Evolutionary conservation across 2,888 invertebrate genomes (phyloP).

Genomic region (Agrochola lota): DNA sequence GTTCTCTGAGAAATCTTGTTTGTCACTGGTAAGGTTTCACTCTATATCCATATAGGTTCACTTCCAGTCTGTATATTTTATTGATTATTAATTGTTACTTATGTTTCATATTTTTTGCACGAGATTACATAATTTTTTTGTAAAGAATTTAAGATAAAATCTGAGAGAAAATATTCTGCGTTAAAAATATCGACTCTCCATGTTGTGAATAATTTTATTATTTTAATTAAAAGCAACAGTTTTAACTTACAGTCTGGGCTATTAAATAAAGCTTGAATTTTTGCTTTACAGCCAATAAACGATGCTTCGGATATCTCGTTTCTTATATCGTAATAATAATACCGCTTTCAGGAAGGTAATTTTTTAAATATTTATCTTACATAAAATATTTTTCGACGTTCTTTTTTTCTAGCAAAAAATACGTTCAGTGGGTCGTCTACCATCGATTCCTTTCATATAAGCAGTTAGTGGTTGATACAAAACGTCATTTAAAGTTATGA

Average conservation of each 20-base stretch:
- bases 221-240: conserved; percentile 9
- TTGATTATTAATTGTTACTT: too few relatives aligned
- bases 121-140: neutral
- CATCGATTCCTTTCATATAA: too few relatives aligned
- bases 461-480: too few relatives aligned
- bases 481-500: too few relatives aligned
- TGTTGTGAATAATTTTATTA: neutral
- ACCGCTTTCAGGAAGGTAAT: neutral
- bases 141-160: neutral
- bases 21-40: too few relatives aligned
- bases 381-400: neutral
- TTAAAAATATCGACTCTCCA: neutral
- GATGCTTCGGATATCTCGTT: neutral
- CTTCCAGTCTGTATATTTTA: too few relatives aligned
- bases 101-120: too few relatives aligned
- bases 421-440: too few relatives aligned
- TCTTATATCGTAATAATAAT: neutral
- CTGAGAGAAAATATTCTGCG: neutral
- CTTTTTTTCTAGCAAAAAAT: neutral
- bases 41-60: too few relatives aligned
- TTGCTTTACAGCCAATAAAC: conserved; percentile 22
- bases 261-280: conserved; percentile 34
- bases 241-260: neutral
- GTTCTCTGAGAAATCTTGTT: too few relatives aligned
- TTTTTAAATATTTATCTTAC: neutral